Evolutionary conservation across 2,113 vertebrate genomes (phyloP).

Genomic region (Vicugna pacos): DNA sequence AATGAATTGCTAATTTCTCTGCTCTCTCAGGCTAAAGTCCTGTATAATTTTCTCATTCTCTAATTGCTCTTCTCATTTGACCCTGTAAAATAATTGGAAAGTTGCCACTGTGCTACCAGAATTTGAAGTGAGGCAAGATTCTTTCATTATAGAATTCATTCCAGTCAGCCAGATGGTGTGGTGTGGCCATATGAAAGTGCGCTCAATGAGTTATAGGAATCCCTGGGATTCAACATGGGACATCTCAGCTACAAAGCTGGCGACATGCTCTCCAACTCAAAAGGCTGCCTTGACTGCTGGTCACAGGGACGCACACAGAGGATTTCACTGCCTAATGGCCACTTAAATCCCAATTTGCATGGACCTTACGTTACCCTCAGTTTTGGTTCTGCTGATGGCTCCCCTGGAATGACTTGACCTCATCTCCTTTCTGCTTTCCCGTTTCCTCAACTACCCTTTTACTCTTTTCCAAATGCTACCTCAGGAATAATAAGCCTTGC

Average conservation of each 20-base stretch:
- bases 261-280: neutral
- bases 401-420: neutral
- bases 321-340: neutral
- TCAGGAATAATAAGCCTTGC: neutral
- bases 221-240: neutral
- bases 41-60: neutral
- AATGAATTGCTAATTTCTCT: conserved; percentile 32
- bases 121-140: neutral
- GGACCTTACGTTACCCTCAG: neutral
- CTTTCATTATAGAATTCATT: neutral
- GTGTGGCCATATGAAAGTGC: neutral
- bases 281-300: too few species aligned
- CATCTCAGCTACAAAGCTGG: neutral
- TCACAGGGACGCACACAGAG: neutral
- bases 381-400: neutral
- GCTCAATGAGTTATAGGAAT: too few species aligned
- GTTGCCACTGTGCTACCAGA: neutral
- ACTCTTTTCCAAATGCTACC: neutral
- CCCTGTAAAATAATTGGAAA: neutral
- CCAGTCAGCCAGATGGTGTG: neutral
- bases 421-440: neutral
- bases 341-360: neutral
- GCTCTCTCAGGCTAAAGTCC: conserved; percentile 12
- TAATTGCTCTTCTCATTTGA: neutral
- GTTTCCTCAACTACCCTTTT: neutral